A percentile compares a stretch with the other conserved stretches of the same genome.
phyloP scores from a whole-genome alignment of 2,797 vertebrate genomes.

The Cheracebus regulus region DNA sequence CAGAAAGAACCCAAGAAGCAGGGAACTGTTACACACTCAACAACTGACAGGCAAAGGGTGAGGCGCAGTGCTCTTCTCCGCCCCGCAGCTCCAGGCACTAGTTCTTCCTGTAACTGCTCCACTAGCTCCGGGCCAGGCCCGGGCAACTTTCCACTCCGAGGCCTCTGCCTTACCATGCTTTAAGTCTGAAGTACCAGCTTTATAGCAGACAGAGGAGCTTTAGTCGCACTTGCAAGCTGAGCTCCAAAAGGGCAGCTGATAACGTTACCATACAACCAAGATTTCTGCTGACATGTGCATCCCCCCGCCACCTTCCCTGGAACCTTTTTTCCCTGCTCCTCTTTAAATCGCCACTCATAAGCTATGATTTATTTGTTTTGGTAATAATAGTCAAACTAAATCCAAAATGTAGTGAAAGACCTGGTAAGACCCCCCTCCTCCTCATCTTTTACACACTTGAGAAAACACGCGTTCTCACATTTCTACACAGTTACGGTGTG shows the following conservation, averaged over 20 bases:
- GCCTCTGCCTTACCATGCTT: slow-evolving; percentile 34
- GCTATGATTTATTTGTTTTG: slow-evolving; percentile 45
- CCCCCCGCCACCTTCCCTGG: slow-evolving; percentile 39
- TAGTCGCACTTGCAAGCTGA: slow-evolving; percentile 55
- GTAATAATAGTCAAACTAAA: slow-evolving; percentile 65
- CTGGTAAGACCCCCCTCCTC: not conserved
- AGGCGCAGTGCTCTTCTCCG: not conserved
- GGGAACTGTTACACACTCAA: not conserved
- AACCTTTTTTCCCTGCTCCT: not conserved
- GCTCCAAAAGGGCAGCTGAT: slow-evolving; percentile 80
- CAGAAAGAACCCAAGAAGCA: not conserved
- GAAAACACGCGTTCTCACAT: not conserved
- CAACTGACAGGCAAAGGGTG: accelerated
- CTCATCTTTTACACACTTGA: not conserved
- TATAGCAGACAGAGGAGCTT: slow-evolving; percentile 14
- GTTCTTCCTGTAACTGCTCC: accelerated
- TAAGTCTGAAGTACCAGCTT: slow-evolving; percentile 77
- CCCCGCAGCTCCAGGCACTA: not conserved
- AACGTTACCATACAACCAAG: slow-evolving; percentile 48
- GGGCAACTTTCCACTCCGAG: not conserved
- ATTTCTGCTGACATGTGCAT: slow-evolving; percentile 55
- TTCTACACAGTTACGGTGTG: not conserved
- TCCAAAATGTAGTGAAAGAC: not conserved
- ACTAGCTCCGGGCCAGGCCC: not conserved
- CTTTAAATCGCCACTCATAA: slow-evolving; percentile 23